Conservation (phyloP, 2,888 invertebrate species). For the Ferrisia virgata region DNA sequence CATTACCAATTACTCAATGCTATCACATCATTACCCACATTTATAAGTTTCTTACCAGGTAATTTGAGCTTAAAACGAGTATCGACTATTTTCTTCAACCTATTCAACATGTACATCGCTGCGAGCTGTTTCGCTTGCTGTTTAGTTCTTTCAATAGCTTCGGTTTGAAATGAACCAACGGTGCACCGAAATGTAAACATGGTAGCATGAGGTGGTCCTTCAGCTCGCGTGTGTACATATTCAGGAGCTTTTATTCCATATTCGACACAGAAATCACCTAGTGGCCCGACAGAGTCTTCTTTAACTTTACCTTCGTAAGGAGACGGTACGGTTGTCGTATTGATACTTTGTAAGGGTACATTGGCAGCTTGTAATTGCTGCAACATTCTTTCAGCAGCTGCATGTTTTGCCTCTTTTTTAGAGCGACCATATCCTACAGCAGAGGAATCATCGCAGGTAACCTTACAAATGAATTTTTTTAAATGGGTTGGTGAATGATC, state of each 20-base stretch:
- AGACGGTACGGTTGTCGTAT: constrained; percentile 47
- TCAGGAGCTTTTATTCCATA: constrained; percentile 56
- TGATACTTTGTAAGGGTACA: constrained; percentile 46
- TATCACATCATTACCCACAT: no score
- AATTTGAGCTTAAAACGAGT: background rate
- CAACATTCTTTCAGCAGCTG: constrained; percentile 59
- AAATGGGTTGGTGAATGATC: constrained; percentile 54
- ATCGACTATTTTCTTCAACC: constrained; percentile 46
- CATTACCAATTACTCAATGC: background rate
- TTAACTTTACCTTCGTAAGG: constrained; percentile 50
- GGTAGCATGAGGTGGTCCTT: constrained; percentile 66
- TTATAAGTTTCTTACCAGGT: background rate
- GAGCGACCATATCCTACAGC: constrained; percentile 56
- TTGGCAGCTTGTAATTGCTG: constrained; percentile 52
- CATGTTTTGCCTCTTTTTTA: constrained; percentile 63
- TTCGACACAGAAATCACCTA: constrained; percentile 52
- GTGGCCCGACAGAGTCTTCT: constrained; percentile 50
- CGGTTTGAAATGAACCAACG: constrained; percentile 58
- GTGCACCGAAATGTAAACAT: constrained; percentile 62
- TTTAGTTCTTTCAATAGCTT: constrained; percentile 62
- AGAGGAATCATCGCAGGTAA: constrained; percentile 47
- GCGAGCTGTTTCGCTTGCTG: constrained; percentile 65
- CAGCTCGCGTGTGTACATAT: constrained; percentile 61
- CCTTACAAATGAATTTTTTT: constrained; percentile 50
- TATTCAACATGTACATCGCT: constrained; percentile 53